Conservation (phyloP, 2,113 vertebrate species). For the Bos indicus region DNA sequence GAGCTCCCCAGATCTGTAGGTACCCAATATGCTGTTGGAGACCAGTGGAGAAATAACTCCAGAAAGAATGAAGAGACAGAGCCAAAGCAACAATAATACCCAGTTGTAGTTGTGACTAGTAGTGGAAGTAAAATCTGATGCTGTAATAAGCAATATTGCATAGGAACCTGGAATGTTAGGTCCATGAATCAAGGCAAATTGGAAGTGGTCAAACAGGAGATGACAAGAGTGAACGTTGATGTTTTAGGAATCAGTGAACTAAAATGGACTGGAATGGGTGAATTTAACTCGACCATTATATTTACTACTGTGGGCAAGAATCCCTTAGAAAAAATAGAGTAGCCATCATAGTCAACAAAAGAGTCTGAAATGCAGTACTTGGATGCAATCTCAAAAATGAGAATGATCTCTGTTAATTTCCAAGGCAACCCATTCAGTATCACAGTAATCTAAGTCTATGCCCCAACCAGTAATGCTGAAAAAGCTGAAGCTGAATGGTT, state of each 20-base stretch:
- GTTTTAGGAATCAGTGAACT: neutral
- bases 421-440: neutral
- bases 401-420: neutral
- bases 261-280: neutral
- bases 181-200: neutral
- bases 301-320: neutral
- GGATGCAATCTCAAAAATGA: neutral
- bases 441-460: neutral
- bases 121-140: neutral
- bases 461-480: neutral
- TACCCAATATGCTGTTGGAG: neutral
- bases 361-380: neutral
- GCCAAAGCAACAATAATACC: neutral
- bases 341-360: neutral
- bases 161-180: neutral
- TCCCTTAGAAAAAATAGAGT: neutral
- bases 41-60: neutral
- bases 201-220: neutral
- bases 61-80: neutral
- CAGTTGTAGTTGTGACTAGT: neutral
- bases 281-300: neutral
- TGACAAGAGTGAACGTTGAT: neutral
- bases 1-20: neutral
- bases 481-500: neutral
- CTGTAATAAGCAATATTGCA: neutral